Percentiles rank a stretch among this genome's conserved stretches.
These are phyloP conservation scores for Platysternon megacephalum DNA, from an alignment of 2,113 vertebrate genomes.

Conservation along the genomic window DNA sequence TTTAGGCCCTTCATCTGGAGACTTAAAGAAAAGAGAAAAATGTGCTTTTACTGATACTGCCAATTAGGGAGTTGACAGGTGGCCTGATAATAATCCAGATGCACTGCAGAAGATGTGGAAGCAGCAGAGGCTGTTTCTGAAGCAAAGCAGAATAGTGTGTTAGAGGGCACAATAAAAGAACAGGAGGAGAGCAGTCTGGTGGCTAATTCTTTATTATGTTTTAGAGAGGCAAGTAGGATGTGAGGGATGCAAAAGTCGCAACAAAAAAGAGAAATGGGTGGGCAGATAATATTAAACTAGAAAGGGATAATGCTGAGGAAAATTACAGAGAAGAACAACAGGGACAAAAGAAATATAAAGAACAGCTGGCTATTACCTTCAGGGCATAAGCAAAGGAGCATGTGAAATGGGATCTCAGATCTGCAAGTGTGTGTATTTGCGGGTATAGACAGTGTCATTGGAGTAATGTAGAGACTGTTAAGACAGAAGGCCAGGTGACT, in stretches of 20 bases:
- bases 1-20: constrained; percentile 18
- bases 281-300: background rate
- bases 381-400: background rate
- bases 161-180: background rate
- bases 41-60: constrained; percentile 19
- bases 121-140: constrained; percentile 28
- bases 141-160: background rate
- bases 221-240: accelerated
- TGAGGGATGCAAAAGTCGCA: accelerated
- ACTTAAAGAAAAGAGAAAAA: constrained; percentile 34
- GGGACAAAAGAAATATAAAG: background rate
- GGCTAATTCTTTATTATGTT: accelerated
- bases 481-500: constrained; percentile 23
- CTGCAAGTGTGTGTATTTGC: background rate
- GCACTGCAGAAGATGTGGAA: background rate
- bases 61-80: constrained; percentile 49
- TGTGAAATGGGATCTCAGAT: background rate
- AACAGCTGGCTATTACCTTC: background rate
- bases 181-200: accelerated
- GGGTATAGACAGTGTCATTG: accelerated
- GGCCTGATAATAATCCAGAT: constrained; percentile 42
- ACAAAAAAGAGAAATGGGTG: background rate
- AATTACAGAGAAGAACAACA: background rate
- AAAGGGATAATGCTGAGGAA: background rate
- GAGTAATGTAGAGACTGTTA: background rate